phyloP scores from a whole-genome alignment of 1,140 invertebrate genomes.

The Drosophila sulfurigaster region DNA sequence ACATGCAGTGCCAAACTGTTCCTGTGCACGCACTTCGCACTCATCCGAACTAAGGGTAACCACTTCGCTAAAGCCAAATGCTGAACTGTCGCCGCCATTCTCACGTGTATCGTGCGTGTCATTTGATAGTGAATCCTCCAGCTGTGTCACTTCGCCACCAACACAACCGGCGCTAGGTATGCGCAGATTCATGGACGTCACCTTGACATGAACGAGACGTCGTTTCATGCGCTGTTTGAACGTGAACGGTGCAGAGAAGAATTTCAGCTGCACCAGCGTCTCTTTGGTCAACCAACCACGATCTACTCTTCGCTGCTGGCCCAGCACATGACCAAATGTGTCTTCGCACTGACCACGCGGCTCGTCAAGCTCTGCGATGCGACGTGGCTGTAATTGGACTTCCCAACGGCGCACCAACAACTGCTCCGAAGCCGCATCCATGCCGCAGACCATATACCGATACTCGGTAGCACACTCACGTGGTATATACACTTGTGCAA shows the following conservation, averaged over 20 bases:
- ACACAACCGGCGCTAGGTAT: conserved; percentile 83
- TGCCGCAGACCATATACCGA: conserved; percentile 91
- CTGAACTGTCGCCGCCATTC: conserved; percentile 85
- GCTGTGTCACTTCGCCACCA: conserved; percentile 56
- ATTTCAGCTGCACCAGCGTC: conserved; percentile 94
- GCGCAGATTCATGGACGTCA: conserved; percentile 92
- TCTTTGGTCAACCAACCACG: conserved; percentile 95
- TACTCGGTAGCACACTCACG: conserved; percentile 89
- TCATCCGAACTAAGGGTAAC: conserved; percentile 87
- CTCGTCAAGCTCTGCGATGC: conserved; percentile 81
- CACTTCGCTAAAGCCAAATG: conserved; percentile 87
- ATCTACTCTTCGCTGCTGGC: conserved; percentile 88
- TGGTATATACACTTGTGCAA: conserved; percentile 87
- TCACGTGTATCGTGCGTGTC: conserved; percentile 86
- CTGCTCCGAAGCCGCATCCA: conserved; percentile 86
- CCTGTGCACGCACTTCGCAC: conserved; percentile 89
- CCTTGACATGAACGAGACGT: conserved; percentile 89
- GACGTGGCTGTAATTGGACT: conserved; percentile 90
- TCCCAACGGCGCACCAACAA: conserved; percentile 93
- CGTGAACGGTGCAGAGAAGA: conserved; percentile 93
- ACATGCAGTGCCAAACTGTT: conserved; percentile 93
- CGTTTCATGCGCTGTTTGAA: conserved; percentile 92
- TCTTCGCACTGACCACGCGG: conserved; percentile 80
- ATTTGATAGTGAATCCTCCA: conserved; percentile 87
- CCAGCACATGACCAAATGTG: conserved; percentile 87